Evolutionary conservation across 2,888 invertebrate genomes (phyloP).

Genomic region (Synergus umbraculus): DNA sequence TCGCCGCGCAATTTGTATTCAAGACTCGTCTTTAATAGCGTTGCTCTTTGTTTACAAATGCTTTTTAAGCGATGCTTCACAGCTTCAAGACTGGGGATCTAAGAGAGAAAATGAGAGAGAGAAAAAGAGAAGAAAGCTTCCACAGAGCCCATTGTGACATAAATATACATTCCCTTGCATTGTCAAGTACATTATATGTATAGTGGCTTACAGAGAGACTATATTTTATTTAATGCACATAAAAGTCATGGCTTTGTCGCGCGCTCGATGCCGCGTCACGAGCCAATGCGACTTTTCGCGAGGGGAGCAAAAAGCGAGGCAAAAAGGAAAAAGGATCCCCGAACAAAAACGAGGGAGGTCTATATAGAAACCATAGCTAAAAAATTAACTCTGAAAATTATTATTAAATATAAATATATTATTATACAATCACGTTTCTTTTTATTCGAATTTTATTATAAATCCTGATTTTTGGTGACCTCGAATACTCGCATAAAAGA

Average conservation of each 20-base stretch:
- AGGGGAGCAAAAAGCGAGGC: conserved; percentile 9
- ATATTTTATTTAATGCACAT: conserved; percentile 54
- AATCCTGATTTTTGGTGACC: conserved; percentile 29
- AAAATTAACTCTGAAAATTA: background rate
- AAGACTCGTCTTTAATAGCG: conserved; percentile 56
- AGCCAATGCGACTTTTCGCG: conserved; percentile 37
- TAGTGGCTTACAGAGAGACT: conserved; percentile 49
- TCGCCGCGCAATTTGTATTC: conserved; percentile 57
- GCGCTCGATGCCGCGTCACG: conserved; percentile 46
- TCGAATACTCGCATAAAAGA: conserved; percentile 19
- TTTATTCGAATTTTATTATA: conserved; percentile 22
- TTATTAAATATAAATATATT: background rate
- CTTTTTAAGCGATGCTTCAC: conserved; percentile 50
- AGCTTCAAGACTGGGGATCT: conserved; percentile 49
- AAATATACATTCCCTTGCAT: conserved; percentile 51
- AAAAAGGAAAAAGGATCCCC: conserved; percentile 14
- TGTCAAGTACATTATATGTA: conserved; percentile 50
- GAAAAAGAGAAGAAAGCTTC: conserved; percentile 43
- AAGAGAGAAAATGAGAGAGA: conserved; percentile 27
- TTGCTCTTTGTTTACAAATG: conserved; percentile 56
- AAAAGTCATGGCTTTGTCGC: conserved; percentile 58
- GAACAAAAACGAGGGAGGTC: conserved; percentile 6
- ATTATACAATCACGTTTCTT: background rate
- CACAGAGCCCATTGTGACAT: conserved; percentile 51
- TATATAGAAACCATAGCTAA: background rate